Conservation (phyloP, 1,140 invertebrate genomes). For the Drosophila triauraria region DNA sequence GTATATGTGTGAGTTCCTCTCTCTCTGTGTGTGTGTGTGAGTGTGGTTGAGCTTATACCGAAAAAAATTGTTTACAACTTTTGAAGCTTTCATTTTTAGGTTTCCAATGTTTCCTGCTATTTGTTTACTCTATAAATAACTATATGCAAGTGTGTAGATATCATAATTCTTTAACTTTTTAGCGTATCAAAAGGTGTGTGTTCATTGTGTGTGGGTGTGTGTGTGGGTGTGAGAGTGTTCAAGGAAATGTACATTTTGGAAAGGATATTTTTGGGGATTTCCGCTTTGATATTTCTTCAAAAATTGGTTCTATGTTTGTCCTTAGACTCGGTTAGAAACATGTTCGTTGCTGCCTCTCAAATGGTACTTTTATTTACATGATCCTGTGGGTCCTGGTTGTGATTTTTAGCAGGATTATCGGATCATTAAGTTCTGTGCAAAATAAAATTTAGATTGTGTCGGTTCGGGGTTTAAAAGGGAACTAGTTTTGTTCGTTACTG, state of each 20-base stretch:
- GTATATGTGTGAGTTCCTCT: slow-evolving; percentile 41
- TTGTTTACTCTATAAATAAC: slow-evolving; percentile 44
- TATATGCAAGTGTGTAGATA: slow-evolving; percentile 50
- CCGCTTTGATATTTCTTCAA: slow-evolving; percentile 50
- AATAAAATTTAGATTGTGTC: slow-evolving; percentile 1
- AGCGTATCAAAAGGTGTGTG: slow-evolving; percentile 41
- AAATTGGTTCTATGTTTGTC: slow-evolving; percentile 74
- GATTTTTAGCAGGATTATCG: not conserved
- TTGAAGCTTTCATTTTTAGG: slow-evolving; percentile 56
- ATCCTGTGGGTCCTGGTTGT: not conserved
- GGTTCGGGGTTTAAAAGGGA: not conserved
- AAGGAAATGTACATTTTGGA: slow-evolving; percentile 59
- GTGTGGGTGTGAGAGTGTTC: slow-evolving; percentile 9
- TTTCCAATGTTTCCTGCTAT: slow-evolving; percentile 52
- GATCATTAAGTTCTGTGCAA: slow-evolving; percentile 8
- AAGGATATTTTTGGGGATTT: slow-evolving; percentile 10
- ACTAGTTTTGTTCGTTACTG: not conserved
- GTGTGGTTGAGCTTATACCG: slow-evolving; percentile 53
- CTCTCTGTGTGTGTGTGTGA: slow-evolving; percentile 31
- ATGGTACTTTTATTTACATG: slow-evolving; percentile 9
- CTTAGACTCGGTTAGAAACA: slow-evolving; percentile 40
- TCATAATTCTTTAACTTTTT: slow-evolving; percentile 43
- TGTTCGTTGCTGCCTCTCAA: slow-evolving; percentile 14
- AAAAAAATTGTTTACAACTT: slow-evolving; percentile 57
- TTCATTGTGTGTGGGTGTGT: slow-evolving; percentile 2